Base-by-base conservation (phyloP, 1,140 invertebrate species). In the Bombus confusus region DNA sequence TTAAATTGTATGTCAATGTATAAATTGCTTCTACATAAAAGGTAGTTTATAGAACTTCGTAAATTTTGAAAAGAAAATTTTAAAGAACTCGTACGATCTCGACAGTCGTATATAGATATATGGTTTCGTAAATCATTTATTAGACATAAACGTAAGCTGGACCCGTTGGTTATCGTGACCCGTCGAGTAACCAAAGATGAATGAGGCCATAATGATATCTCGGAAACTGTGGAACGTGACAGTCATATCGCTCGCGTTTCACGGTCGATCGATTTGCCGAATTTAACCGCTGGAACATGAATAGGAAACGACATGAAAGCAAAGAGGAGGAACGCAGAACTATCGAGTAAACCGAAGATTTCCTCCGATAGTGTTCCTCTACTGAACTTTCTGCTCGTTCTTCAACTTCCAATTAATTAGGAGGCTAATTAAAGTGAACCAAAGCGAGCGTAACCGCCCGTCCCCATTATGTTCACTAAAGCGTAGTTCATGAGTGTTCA, bases 321-420 rank as follows among this genome's bases (percentile, higher is more conserved):
- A 22, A 43, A 34, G 41, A 9, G 59, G 64, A 31, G 18, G 4
- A 64, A 62, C n/a, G 15, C 52, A 18, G 43, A 78, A 52, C 37
- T 64, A 41, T 69, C 39, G 64, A 79, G 76, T 69, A 71, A 64
- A 77, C 81, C 74, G 71, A 75, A 86, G 87, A 86, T 88, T 86
- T 86, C 62, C 39, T 15, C 41, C 52, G 77, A 76, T 34, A 43
- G 66, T 64, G 75, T 78, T 82, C 72, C 28, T n/a, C 62, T 22
- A 52, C 15, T 41, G 62, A 85, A 85, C 71, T 85, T 81, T 66
- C 79, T 15, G 31, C 57, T 37, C 80, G 71, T 83, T 71, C 85
- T 87, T 81, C 47, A 85, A 87, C 69, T 90, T 85, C 75, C 88
- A 90, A 87, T 90, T 90, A 90, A 89, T 90, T 87, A 87, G 73